phyloP scores from a whole-genome alignment of 2,888 invertebrate species.

The Hipparchia semele region DNA sequence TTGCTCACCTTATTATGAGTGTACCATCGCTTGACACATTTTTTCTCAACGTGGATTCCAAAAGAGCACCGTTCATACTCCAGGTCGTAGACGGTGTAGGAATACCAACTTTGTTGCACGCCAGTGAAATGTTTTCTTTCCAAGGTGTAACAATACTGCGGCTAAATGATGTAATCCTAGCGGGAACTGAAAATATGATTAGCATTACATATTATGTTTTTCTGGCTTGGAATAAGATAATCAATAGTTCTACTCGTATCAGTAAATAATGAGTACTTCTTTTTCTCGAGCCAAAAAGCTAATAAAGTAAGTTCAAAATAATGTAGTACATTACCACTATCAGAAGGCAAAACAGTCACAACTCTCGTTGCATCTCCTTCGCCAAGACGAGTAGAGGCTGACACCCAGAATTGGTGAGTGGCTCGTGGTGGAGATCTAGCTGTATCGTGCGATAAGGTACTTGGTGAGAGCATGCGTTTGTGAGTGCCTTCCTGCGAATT shows the following conservation, averaged over 20 bases:
- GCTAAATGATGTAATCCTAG: constrained; percentile 94
- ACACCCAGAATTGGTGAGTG: constrained; percentile 88
- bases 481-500: constrained; percentile 86
- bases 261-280: too few relatives aligned
- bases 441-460: constrained; percentile 88
- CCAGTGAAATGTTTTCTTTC: constrained; percentile 92
- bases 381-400: constrained; percentile 91
- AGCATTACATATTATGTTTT: neutral
- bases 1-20: constrained; percentile 86
- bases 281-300: too few relatives aligned
- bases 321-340: constrained; percentile 76
- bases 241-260: too few relatives aligned
- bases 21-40: constrained; percentile 88
- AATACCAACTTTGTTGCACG: constrained; percentile 93
- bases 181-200: constrained; percentile 85
- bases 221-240: neutral
- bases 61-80: constrained; percentile 89
- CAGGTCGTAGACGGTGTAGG: constrained; percentile 90
- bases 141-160: constrained; percentile 90
- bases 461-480: constrained; percentile 87
- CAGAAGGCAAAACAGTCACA: constrained; percentile 89
- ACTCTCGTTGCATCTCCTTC: constrained; percentile 92
- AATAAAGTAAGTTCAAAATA: neutral
- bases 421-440: constrained; percentile 87
- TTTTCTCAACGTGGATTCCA: constrained; percentile 87